A percentile compares a stretch with the other conserved stretches of the same genome.
These are phyloP conservation scores for Melangyna quadrimaculata DNA, from an alignment of 2,888 invertebrate genomes.

Conservation along the genomic window DNA sequence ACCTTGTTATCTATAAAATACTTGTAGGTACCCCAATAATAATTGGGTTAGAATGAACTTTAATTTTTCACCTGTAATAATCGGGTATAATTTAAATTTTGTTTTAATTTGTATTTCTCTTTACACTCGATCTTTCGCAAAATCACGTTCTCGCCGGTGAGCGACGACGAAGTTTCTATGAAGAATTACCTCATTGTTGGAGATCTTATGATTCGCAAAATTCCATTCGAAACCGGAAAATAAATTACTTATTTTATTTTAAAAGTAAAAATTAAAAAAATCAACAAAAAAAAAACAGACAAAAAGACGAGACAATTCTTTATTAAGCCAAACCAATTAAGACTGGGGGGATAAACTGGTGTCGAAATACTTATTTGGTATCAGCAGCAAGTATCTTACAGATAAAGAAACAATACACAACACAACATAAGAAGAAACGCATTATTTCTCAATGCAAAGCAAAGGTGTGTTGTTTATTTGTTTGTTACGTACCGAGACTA, in stretches of 20 bases:
- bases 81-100: background rate
- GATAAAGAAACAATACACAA: conserved; percentile 35
- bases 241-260: conserved; percentile 14
- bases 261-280: conserved; percentile 7
- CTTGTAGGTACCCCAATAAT: background rate
- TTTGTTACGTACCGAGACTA: conserved; percentile 66
- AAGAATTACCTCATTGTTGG: conserved; percentile 56
- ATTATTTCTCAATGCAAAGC: background rate
- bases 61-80: background rate
- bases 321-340: conserved; percentile 13
- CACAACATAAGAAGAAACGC: background rate
- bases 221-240: conserved; percentile 43
- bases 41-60: conserved; percentile 33
- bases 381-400: conserved; percentile 40
- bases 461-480: conserved; percentile 56
- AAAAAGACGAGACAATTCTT: conserved; percentile 17
- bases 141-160: conserved; percentile 17
- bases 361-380: conserved; percentile 44
- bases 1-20: background rate
- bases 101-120: conserved; percentile 34
- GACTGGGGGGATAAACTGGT: conserved; percentile 50
- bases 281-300: conserved; percentile 1
- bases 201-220: conserved; percentile 50
- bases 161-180: background rate
- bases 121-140: conserved; percentile 22